These are phyloP conservation scores for Heliconius charithonia DNA, from an alignment of 2,888 invertebrate species.

Conservation along the genomic window DNA sequence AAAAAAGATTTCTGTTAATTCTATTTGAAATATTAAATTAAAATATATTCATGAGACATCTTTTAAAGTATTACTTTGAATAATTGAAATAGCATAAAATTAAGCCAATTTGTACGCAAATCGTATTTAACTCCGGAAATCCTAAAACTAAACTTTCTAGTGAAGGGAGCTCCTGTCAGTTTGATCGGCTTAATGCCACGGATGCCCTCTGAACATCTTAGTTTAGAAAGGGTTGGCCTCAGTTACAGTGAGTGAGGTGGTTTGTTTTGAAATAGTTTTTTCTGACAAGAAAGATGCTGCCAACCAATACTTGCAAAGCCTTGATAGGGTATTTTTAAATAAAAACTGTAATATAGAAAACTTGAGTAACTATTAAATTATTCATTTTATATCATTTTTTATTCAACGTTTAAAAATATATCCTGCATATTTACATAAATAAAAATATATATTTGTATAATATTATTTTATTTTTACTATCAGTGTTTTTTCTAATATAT, in stretches of 20 bases:
- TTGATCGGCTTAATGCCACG: constrained; percentile 29
- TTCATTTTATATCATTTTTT: background rate
- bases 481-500: too few relatives aligned
- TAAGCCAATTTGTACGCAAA: constrained; percentile 22
- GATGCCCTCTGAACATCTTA: constrained; percentile 19
- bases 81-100: constrained; percentile 13
- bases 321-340: background rate
- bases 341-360: background rate
- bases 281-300: background rate
- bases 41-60: background rate
- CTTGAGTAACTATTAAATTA: background rate
- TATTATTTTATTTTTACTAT: too few relatives aligned
- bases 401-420: too few relatives aligned
- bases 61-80: constrained; percentile 6
- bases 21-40: background rate
- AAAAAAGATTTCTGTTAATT: background rate
- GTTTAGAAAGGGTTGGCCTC: constrained; percentile 22
- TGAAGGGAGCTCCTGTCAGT: constrained; percentile 31
- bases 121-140: constrained; percentile 25
- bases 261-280: background rate
- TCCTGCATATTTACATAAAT: too few relatives aligned
- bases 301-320: background rate
- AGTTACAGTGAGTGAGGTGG: background rate
- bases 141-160: constrained; percentile 32
- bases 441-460: too few relatives aligned